phyloP scores from a whole-genome alignment of 2,888 invertebrate genomes.

The Xanthia icteritia region DNA sequence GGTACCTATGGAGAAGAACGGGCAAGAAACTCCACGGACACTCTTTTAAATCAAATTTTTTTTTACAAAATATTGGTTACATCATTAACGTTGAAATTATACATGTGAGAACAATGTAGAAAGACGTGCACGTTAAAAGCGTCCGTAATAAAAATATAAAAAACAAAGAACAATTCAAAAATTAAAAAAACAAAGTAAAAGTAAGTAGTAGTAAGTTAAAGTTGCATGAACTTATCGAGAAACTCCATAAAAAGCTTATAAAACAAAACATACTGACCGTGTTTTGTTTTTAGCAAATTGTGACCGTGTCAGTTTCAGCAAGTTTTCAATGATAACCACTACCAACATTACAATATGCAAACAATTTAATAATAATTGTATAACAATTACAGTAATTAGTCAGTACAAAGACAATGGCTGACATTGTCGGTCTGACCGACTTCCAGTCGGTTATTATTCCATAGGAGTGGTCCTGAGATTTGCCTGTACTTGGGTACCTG shows the following conservation, averaged over 20 bases:
- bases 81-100: too few species aligned
- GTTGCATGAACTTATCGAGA: neutral
- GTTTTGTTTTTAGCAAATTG: neutral
- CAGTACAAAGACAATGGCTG: conserved; percentile 79
- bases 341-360: conserved; percentile 19
- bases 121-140: too few species aligned
- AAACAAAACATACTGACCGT: neutral
- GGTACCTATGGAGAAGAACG: too few species aligned
- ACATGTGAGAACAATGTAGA: too few species aligned
- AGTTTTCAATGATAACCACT: neutral
- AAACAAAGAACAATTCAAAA: too few species aligned
- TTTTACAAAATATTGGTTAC: too few species aligned
- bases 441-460: conserved; percentile 73
- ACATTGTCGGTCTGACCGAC: conserved; percentile 75
- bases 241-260: neutral
- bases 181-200: too few species aligned
- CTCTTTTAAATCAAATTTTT: too few species aligned
- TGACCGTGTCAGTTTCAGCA: neutral
- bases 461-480: conserved; percentile 80
- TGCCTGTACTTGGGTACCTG: conserved; percentile 68
- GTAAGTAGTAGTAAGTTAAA: too few species aligned
- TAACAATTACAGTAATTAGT: conserved; percentile 81
- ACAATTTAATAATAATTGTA: conserved; percentile 40
- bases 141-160: too few species aligned
- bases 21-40: too few species aligned